Evolutionary conservation across 1,140 invertebrate genomes (phyloP).

Genomic region (Penaeus japonicus): DNA sequence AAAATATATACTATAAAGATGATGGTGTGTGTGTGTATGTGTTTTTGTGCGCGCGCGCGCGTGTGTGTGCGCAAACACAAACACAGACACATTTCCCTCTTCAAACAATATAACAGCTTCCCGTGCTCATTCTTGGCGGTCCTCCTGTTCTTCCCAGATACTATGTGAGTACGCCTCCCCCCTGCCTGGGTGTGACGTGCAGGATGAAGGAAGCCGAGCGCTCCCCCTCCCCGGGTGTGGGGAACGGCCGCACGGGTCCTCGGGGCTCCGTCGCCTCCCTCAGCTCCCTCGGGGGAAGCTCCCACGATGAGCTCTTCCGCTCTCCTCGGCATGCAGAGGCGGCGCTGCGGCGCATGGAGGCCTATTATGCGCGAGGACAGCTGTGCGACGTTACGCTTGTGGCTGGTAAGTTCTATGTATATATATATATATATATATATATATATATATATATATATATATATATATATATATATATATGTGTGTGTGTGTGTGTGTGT

Average conservation of each 20-base stretch:
- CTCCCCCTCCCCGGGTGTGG: conserved; percentile 30
- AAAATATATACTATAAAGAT: no score
- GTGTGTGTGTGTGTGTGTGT: no score
- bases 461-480: no score
- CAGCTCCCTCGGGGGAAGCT: conserved; percentile 15
- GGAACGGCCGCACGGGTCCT: conserved; percentile 9
- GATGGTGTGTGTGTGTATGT: no score
- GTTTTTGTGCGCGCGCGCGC: no score
- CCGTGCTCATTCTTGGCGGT: no score
- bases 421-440: no score
- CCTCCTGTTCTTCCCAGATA: conserved; percentile 32
- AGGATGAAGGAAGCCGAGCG: conserved; percentile 42
- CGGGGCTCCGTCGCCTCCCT: not conserved
- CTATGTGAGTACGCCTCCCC: conserved; percentile 43
- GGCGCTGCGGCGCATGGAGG: conserved; percentile 81
- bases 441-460: no score
- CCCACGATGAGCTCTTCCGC: conserved; percentile 80
- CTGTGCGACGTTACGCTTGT: conserved; percentile 82
- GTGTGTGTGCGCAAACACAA: no score
- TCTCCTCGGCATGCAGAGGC: conserved; percentile 81
- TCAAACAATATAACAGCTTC: no score
- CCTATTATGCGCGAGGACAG: conserved; percentile 80
- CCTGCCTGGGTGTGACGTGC: conserved; percentile 36
- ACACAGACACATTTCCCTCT: no score
- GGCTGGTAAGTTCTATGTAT: conserved; percentile 73